Percentiles rank a stretch among this genome's conserved stretches.
These are phyloP conservation scores for Drosophila affinis DNA, from an alignment of 2,888 invertebrate species.

Conservation along the genomic window DNA sequence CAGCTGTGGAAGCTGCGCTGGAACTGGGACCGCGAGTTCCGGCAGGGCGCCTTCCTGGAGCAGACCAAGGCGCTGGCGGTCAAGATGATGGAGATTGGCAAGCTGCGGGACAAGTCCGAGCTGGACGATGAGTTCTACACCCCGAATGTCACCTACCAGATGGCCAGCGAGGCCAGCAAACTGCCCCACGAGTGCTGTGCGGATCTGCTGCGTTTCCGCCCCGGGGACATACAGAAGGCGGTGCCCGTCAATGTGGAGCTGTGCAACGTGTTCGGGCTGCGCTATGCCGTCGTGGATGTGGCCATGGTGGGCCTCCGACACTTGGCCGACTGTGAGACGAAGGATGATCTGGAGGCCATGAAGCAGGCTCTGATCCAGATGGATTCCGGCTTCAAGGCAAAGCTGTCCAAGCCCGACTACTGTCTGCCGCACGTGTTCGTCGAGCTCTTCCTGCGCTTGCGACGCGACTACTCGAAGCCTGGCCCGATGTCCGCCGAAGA, in stretches of 20 bases:
- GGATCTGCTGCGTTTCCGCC: constrained; percentile 54
- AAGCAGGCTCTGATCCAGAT: constrained; percentile 48
- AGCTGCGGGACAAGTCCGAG: constrained; percentile 33
- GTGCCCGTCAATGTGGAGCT: constrained; percentile 58
- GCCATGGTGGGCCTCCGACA: constrained; percentile 54
- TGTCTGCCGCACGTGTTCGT: constrained; percentile 52
- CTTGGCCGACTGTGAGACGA: constrained; percentile 43
- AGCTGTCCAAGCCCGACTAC: constrained; percentile 29
- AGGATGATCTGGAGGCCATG: constrained; percentile 45
- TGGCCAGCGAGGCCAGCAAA: constrained; percentile 48
- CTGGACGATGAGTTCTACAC: constrained; percentile 37
- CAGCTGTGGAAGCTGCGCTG: constrained; percentile 51
- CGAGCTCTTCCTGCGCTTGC: constrained; percentile 57
- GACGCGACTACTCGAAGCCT: constrained; percentile 55
- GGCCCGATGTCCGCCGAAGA: constrained; percentile 20
- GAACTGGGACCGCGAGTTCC: constrained; percentile 56
- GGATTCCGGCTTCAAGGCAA: constrained; percentile 40
- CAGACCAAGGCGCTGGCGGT: constrained; percentile 46
- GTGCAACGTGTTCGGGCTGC: constrained; percentile 47
- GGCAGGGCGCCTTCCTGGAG: constrained; percentile 46
- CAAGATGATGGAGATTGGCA: constrained; percentile 46
- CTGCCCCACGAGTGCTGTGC: constrained; percentile 52
- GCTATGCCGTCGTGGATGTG: constrained; percentile 56
- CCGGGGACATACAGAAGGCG: constrained; percentile 48
- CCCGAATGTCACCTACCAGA: constrained; percentile 53